Evolutionary conservation across 2,113 vertebrate species (phyloP).

Genomic region (Eolophus roseicapilla): DNA sequence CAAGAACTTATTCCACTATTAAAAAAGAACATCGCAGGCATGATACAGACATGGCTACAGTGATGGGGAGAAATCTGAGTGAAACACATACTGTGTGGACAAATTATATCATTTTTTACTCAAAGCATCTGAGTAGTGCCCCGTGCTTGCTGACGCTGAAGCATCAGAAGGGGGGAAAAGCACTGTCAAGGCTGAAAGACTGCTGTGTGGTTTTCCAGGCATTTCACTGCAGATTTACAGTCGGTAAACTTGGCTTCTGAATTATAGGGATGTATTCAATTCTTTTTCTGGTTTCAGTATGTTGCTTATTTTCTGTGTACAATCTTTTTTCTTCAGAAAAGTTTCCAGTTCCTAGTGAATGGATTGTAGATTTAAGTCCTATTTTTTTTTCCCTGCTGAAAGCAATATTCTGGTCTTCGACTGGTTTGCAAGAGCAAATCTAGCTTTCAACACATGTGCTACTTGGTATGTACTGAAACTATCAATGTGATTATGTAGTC

Average conservation of each 20-base stretch:
- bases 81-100: background rate
- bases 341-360: background rate
- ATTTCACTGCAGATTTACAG: constrained; percentile 23
- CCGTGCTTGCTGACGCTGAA: background rate
- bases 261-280: constrained; percentile 36
- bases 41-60: background rate
- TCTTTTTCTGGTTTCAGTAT: constrained; percentile 28
- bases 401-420: background rate
- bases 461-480: background rate
- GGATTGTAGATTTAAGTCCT: background rate
- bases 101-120: background rate
- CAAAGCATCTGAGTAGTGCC: background rate
- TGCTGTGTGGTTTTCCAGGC: constrained; percentile 29
- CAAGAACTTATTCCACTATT: background rate
- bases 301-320: background rate
- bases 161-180: background rate
- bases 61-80: background rate
- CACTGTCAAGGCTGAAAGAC: background rate
- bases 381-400: background rate
- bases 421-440: background rate
- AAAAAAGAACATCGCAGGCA: background rate
- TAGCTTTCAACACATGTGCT: background rate
- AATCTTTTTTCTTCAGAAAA: constrained; percentile 20
- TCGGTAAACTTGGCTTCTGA: background rate
- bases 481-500: background rate